These are phyloP conservation scores for Struthio camelus DNA, from an alignment of 2,113 vertebrate genomes.

Conservation along the genomic window DNA sequence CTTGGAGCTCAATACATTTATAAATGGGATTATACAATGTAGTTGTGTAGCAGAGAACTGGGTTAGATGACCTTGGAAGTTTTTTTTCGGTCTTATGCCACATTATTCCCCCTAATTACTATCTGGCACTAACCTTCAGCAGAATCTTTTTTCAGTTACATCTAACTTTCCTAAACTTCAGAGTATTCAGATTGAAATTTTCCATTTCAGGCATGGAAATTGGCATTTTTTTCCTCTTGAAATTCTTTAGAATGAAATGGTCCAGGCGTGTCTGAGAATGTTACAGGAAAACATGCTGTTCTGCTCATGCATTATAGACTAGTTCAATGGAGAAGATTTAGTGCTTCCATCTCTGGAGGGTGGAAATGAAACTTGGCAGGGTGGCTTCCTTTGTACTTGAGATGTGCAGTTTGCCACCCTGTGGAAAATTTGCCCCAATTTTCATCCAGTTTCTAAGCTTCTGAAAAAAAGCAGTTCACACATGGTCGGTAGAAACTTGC, in stretches of 20 bases:
- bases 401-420: background rate
- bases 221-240: background rate
- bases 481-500: background rate
- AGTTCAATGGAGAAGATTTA: background rate
- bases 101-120: slow-evolving; percentile 38
- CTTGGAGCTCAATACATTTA: slow-evolving; percentile 18
- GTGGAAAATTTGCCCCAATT: background rate
- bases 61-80: slow-evolving; percentile 46
- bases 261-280: background rate
- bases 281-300: background rate
- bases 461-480: background rate
- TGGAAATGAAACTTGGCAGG: background rate
- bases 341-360: background rate
- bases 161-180: background rate
- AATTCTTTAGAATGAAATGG: background rate
- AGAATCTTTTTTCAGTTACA: background rate
- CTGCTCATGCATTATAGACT: background rate
- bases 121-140: background rate
- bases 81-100: slow-evolving; percentile 8
- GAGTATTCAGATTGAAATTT: slow-evolving; percentile 20
- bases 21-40: slow-evolving; percentile 25
- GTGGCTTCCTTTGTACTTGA: background rate
- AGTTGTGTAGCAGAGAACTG: background rate
- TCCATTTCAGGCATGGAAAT: background rate
- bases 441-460: background rate